Evolutionary conservation across 1,140 invertebrate species (phyloP), one percentile per base, ranked within the genome.

Genomic region (Ladona fulva): DNA sequence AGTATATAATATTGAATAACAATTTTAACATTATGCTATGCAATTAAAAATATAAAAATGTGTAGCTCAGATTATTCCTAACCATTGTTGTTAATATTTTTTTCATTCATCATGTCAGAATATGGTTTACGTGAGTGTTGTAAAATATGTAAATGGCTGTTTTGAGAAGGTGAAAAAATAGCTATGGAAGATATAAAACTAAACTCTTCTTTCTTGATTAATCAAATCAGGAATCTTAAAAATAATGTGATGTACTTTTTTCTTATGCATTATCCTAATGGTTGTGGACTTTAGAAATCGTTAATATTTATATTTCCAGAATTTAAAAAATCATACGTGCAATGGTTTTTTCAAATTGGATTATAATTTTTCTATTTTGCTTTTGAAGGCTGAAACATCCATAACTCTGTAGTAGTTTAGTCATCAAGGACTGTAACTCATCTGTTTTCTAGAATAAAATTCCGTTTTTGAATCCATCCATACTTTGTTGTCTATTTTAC

Each of bases 91-190:
- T 76, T 75, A 37, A 66, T 66, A 66, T 66, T 66, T 66, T 66
- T 66, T 66, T 22, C 52, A 66, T 42, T 76, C 25, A 29, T 42
- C 75, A 22, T 76, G 75, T 76, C 75, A 37, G 25, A 29, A 76
- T 37, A 76, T 76, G 25, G 75, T 76, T 76, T 29, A 76, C 75
- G 75, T 76, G 22, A 76, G 29, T 76, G 75, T 76, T 76, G 75
- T 76, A 76, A 76, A 42, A 76, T 76, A 76, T 76, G 75, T 76
- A 29, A 76, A 76, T n/a, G 42, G 42, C 52, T 66, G 52, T 66
- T 66, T 37, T 66, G 52, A 66, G 52, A 66, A 66, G 52, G 52
- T 66, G 52, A 22, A 66, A 66, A 22, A 66, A 66, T 66, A 66
- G 52, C 14, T 66, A 66, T 66, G 52, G 52, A 66, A 66, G 3